Conservation (phyloP, 2,888 invertebrate genomes). For the Antheraea yamamai region DNA sequence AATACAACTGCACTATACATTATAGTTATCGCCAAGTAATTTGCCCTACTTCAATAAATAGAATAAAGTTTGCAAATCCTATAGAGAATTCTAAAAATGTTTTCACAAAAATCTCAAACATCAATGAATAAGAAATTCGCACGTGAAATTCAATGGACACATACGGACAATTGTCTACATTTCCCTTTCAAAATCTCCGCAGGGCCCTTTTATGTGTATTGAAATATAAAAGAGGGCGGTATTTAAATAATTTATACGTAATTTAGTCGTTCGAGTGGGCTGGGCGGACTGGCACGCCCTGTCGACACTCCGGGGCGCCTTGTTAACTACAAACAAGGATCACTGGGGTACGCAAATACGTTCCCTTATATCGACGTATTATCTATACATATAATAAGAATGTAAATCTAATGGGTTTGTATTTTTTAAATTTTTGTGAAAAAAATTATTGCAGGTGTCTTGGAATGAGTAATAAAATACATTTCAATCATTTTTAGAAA, state of each 20-base stretch:
- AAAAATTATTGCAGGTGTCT: no score
- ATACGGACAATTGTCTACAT: conserved; percentile 4
- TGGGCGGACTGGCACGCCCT: conserved; percentile 66
- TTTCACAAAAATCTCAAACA: not conserved
- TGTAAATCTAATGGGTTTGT: no score
- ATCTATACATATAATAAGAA: not conserved
- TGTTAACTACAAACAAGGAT: conserved; percentile 41
- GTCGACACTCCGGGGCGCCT: conserved; percentile 51
- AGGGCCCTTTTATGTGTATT: conserved; percentile 9
- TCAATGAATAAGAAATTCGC: not conserved
- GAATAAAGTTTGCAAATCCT: not conserved
- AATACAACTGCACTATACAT: no score
- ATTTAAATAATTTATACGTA: conserved; percentile 10
- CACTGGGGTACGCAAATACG: conserved; percentile 1
- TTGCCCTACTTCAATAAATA: no score
- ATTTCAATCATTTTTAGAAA: no score
- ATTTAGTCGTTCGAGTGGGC: conserved; percentile 26
- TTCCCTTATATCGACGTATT: not conserved
- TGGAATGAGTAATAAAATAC: no score
- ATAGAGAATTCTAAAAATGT: not conserved
- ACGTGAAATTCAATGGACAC: conserved; percentile 3
- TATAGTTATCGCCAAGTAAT: no score
- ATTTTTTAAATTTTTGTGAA: no score
- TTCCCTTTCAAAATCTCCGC: not conserved
- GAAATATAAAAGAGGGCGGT: conserved; percentile 9